A percentile compares a stretch with the other conserved stretches of the same genome.
These are phyloP conservation scores for Mobula hypostoma DNA, from an alignment of 2,113 vertebrate genomes.

Conservation along the genomic window DNA sequence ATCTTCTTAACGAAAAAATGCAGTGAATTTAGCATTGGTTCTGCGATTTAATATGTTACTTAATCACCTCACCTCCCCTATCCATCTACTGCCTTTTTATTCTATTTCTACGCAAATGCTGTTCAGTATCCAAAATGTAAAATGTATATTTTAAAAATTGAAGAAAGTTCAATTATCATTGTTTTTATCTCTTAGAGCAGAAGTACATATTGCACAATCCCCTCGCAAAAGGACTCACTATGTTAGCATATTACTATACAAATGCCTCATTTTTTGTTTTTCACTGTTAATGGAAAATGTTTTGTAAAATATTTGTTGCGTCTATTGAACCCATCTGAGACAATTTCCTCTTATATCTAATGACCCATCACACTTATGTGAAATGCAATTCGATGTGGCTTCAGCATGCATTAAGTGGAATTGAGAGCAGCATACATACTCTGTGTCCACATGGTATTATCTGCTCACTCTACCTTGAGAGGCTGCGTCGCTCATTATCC, in stretches of 20 bases:
- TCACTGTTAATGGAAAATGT: slow-evolving; percentile 55
- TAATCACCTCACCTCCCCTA: neutral
- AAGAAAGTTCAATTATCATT: neutral
- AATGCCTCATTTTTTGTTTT: slow-evolving; percentile 34
- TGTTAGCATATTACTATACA: slow-evolving; percentile 30
- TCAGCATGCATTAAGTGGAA: slow-evolving; percentile 51
- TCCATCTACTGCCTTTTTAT: neutral
- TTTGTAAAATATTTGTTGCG: slow-evolving; percentile 85
- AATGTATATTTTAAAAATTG: neutral
- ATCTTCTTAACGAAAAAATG: slow-evolving; percentile 1
- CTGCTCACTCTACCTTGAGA: slow-evolving; percentile 54
- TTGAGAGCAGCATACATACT: slow-evolving; percentile 47
- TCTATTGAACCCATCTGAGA: slow-evolving; percentile 88
- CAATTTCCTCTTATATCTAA: slow-evolving; percentile 90
- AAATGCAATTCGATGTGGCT: slow-evolving; percentile 56
- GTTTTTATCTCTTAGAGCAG: neutral
- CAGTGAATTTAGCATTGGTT: neutral
- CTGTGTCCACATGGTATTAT: slow-evolving; percentile 59
- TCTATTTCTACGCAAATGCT: neutral
- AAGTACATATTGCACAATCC: slow-evolving; percentile 1
- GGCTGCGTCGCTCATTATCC: slow-evolving; percentile 49
- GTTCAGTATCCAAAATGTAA: neutral
- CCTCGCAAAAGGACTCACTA: neutral
- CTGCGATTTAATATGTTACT: neutral
- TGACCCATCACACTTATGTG: slow-evolving; percentile 79